Conservation (phyloP, 2,113 vertebrate genomes). For the Oryzias celebensis region DNA sequence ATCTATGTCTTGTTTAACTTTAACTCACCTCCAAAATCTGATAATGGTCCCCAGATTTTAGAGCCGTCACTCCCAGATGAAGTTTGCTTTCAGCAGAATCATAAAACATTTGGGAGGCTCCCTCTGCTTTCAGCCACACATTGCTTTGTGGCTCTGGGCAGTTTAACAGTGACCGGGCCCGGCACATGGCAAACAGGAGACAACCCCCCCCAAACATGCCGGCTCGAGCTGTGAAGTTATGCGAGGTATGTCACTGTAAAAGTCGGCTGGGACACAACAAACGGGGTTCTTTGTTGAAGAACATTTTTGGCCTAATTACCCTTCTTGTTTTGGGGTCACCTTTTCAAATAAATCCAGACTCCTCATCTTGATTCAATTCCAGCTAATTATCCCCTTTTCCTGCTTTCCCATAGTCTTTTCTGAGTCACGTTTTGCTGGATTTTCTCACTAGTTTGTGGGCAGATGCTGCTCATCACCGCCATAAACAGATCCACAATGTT, state of each 20-base stretch:
- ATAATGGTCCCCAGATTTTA: neutral
- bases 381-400: constrained; percentile 50
- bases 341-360: constrained; percentile 36
- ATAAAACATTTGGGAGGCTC: constrained; percentile 38
- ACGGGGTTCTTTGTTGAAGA: constrained; percentile 50
- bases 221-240: constrained; percentile 45
- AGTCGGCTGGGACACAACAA: constrained; percentile 28
- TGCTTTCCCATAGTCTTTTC: constrained; percentile 35
- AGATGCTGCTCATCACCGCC: constrained; percentile 29
- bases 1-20: no score
- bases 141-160: constrained; percentile 26
- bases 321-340: constrained; percentile 13
- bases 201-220: constrained; percentile 16
- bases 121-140: constrained; percentile 22
- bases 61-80: constrained; percentile 3
- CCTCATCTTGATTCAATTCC: constrained; percentile 56
- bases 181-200: constrained; percentile 41
- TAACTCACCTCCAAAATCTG: no score
- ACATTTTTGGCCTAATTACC: constrained; percentile 49
- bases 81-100: constrained; percentile 15
- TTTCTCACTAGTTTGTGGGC: constrained; percentile 15
- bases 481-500: constrained; percentile 41
- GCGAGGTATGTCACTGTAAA: constrained; percentile 60
- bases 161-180: constrained; percentile 32
- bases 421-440: constrained; percentile 59